Conservation (phyloP, 2,113 vertebrate genomes). For the Hippolais icterina region DNA sequence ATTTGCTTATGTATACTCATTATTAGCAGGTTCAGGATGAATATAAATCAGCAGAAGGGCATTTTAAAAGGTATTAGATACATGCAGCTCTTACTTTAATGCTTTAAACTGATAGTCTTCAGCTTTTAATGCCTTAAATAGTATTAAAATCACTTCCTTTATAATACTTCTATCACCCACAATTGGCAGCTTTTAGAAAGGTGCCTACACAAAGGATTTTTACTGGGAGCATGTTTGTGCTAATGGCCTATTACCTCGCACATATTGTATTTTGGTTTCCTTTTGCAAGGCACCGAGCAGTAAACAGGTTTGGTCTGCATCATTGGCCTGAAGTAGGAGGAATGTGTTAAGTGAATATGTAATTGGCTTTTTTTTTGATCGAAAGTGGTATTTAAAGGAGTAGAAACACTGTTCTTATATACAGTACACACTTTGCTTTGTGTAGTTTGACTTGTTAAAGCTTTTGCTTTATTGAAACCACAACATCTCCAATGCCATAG, state of each 20-base stretch:
- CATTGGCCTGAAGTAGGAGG: constrained; percentile 39
- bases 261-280: constrained; percentile 51
- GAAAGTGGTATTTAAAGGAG: constrained; percentile 58
- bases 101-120: constrained; percentile 30
- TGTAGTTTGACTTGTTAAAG: constrained; percentile 44
- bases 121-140: constrained; percentile 32
- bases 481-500: constrained; percentile 48
- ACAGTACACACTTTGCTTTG: constrained; percentile 63
- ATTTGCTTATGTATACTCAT: constrained; percentile 57
- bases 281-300: constrained; percentile 46
- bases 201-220: constrained; percentile 58
- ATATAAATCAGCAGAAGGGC: constrained; percentile 43
- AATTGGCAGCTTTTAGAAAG: constrained; percentile 60
- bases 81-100: constrained; percentile 25
- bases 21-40: constrained; percentile 43
- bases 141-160: constrained; percentile 53
- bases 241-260: constrained; percentile 70
- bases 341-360: constrained; percentile 59
- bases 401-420: constrained; percentile 33
- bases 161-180: constrained; percentile 34
- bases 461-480: constrained; percentile 61
- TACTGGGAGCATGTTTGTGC: constrained; percentile 40
- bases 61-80: constrained; percentile 16
- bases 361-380: neutral
- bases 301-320: constrained; percentile 62